Conservation (phyloP, 2,888 invertebrate species). For the Oscheius onirici region DNA sequence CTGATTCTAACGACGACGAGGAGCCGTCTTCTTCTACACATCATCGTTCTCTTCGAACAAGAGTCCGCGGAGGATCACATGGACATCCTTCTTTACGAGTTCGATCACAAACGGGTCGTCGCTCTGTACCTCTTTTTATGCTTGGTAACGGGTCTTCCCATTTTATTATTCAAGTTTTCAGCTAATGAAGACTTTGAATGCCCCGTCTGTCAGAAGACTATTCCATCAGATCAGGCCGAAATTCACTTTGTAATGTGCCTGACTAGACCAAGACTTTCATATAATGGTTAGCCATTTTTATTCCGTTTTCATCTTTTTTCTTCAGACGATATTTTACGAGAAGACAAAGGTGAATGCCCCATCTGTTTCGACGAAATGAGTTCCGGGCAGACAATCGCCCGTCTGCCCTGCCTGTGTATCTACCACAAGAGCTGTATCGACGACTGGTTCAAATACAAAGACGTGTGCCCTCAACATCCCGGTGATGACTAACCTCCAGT, state of each 20-base stretch:
- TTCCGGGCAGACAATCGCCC: conserved; percentile 94
- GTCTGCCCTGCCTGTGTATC: conserved; percentile 98
- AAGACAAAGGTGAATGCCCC: conserved; percentile 97
- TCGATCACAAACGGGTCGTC: conserved; percentile 47
- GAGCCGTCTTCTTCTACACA: conserved; percentile 34
- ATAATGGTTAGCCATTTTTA: conserved; percentile 86
- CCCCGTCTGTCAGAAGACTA: conserved; percentile 97
- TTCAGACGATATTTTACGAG: conserved; percentile 94
- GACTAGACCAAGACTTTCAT: conserved; percentile 96
- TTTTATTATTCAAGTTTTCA: background rate
- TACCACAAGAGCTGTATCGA: conserved; percentile 99
- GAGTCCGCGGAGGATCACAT: conserved; percentile 7
- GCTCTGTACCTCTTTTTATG: conserved; percentile 52
- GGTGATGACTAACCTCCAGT: conserved; percentile 77
- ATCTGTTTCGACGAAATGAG: conserved; percentile 96
- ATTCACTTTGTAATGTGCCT: conserved; percentile 99
- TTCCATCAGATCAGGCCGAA: conserved; percentile 97
- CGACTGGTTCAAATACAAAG: conserved; percentile 98
- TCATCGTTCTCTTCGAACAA: conserved; percentile 8
- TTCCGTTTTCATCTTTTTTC: conserved; percentile 59
- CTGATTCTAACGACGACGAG: conserved; percentile 49
- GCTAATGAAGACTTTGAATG: conserved; percentile 87
- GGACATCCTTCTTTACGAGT: conserved; percentile 29
- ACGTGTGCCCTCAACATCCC: conserved; percentile 98
- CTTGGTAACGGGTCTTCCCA: conserved; percentile 36